Evolutionary conservation across 2,113 vertebrate species (phyloP), one percentile per base, ranked within the genome.

Genomic region (Prietella phreatophila): DNA sequence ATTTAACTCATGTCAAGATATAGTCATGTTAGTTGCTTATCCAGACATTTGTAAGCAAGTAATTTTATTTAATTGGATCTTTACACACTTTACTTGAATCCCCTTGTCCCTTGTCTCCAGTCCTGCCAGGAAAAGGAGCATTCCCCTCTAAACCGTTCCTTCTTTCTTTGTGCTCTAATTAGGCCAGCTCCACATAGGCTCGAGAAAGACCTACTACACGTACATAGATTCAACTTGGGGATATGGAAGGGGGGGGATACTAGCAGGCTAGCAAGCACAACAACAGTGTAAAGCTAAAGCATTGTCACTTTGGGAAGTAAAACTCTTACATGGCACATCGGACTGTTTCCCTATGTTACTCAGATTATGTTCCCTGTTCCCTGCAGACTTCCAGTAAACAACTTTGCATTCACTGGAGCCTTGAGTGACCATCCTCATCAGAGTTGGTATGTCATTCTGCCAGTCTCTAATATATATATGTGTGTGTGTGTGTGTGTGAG

Each of bases 91-190:
- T 81, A 81, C 10, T 39, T 42, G 36, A 82, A 56, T 58, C 36
- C 8, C 10, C 79, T 81, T 81, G 42, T 47, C 42, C 42, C 42
- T 47, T 47, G 42, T 47, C 42, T 47, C 42, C 42, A 47, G 42
- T 75, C 20, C 84, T 82, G 33, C 63, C 85, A 85, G 60, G 79
- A 22, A 73, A 79, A 85, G 60, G 65, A 83, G 47, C 63, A 19
- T 85, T 82, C 73, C 84, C 73, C 50, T 82, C 65, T 27, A 88
- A 83, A 87, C 60, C 20, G 8, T 73, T 22, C 39, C 30, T 53
- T 0, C 39, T 53, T 58, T 60, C 53, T 53, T 73, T 86, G 60
- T 86, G 71, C 81, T 86, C 65, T 76, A 90, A 90, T 90, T 88
- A 90, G 86, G 85, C 25, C 63, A 58, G 67, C 82, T 76, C 71